Percentiles rank a stretch among this genome's conserved stretches.
Evolutionary conservation across 2,797 vertebrate species (phyloP).

Genomic region (Tauraco hartlaubi): DNA sequence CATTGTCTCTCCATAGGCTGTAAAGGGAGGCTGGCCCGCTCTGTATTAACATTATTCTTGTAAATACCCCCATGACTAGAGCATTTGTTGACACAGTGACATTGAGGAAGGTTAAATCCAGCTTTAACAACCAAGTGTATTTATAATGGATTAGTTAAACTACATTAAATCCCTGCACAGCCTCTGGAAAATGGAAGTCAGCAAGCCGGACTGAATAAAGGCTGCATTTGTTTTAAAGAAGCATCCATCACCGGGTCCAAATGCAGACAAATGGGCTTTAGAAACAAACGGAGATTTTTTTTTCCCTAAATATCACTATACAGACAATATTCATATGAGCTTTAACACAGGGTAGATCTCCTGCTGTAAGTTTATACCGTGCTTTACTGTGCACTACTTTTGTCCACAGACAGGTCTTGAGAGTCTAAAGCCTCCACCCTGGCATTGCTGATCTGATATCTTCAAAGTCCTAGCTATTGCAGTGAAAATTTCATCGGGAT

Average conservation of each 20-base stretch:
- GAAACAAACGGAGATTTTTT: neutral
- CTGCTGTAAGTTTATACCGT: neutral
- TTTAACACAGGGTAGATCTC: neutral
- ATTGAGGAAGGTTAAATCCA: conserved; percentile 41
- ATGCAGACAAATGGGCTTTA: neutral
- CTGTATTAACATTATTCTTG: conserved; percentile 1
- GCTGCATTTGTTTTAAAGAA: conserved; percentile 5
- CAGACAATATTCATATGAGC: neutral
- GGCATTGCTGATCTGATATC: neutral
- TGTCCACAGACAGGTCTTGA: neutral
- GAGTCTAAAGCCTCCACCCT: neutral
- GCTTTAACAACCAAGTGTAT: conserved; percentile 11
- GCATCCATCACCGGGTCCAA: neutral
- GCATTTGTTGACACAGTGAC: conserved; percentile 2
- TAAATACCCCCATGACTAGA: neutral
- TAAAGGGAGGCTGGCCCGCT: neutral
- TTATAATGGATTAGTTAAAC: conserved; percentile 43
- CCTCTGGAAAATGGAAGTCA: conserved; percentile 33
- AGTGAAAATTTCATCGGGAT: neutral
- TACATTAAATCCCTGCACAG: conserved; percentile 10
- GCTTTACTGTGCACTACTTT: neutral
- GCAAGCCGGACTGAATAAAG: conserved; percentile 30
- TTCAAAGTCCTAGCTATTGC: neutral
- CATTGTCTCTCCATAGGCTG: neutral
- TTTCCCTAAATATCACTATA: neutral